Evolutionary conservation across 2,113 vertebrate species (phyloP), one percentile per base, ranked within the genome.

Genomic region (Chaetodon trifascialis): DNA sequence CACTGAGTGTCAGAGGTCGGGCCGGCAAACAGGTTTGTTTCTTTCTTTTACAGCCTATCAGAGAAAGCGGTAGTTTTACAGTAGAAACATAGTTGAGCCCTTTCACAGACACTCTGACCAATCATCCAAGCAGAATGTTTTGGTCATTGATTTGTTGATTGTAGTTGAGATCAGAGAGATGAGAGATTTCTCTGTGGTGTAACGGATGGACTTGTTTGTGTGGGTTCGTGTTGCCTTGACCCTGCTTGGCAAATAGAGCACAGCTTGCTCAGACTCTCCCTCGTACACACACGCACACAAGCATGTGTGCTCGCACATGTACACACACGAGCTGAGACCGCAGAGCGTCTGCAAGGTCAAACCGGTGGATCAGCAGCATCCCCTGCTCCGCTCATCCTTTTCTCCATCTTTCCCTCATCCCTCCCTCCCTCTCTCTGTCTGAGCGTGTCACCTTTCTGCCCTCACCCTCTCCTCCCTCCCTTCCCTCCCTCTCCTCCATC

Each of bases 271-370:
- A 16, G 15, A 15, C 25, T 77, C 38, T 52, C 40, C 11, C 54
- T 16, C 58, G 40, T n/a, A 44, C 44, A 34, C 38, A 23, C 38
- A n/a, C 38, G 19, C 62, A 42, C 38, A n/a, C 36, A 34, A 34
- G 25, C 34, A 19, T 11, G 15, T 17, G 34, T 60, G 34, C 58
- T 1, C 62, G 49, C 40, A 34, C 36, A 83, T 21, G 46, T 44
- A 79, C 69, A 67, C 78, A 76, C 55, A 73, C 34, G 30, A 78
- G 74, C 58, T 79, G 76, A 79, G 73, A 76, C 89, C 51, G 23
- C 58, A 78, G 65, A 73, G 84, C 62, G 80, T 90, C 81, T 91
- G 65, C 87, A 92, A 93, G 93, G 93, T 93, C 93, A 92, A 88
- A 89, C 77, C 67, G 74, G 84, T 91, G 88, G 88, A 88, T 93